phyloP scores from a whole-genome alignment of 2,888 invertebrate genomes.

The Zelleria hepariella region DNA sequence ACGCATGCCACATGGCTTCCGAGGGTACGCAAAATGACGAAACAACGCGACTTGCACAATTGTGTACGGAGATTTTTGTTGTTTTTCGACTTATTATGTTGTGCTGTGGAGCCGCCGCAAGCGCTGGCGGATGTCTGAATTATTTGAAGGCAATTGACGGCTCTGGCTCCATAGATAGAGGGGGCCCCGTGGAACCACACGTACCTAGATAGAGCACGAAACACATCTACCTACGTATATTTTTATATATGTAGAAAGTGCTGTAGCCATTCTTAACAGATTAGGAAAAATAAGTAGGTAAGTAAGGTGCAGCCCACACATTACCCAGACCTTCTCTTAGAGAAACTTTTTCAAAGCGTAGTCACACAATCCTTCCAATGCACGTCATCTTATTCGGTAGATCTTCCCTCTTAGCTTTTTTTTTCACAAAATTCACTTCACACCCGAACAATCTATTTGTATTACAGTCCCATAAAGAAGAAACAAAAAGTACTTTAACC shows the following conservation, averaged over 20 bases:
- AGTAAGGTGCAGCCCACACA: too few species aligned
- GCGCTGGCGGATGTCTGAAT: not conserved
- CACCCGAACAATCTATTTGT: not conserved
- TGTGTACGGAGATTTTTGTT: conserved; percentile 19
- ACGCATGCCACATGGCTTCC: conserved; percentile 61
- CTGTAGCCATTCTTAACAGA: too few species aligned
- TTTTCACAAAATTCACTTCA: too few species aligned
- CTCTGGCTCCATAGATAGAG: not conserved
- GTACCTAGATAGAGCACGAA: too few species aligned
- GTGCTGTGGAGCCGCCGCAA: conserved; percentile 15
- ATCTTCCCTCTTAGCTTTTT: too few species aligned
- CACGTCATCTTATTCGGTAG: too few species aligned
- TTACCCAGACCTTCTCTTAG: too few species aligned
- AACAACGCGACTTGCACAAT: conserved; percentile 25
- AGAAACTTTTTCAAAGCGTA: too few species aligned
- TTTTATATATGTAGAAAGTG: too few species aligned
- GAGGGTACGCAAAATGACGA: conserved; percentile 63
- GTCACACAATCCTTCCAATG: too few species aligned
- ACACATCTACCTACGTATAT: too few species aligned
- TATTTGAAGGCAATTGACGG: not conserved
- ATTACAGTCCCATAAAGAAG: not conserved
- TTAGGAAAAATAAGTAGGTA: too few species aligned
- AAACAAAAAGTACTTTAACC: not conserved
- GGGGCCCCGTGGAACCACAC: not conserved
- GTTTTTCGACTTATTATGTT: conserved; percentile 27